phyloP scores from a whole-genome alignment of 2,113 vertebrate species.

The Pionites leucogaster region DNA sequence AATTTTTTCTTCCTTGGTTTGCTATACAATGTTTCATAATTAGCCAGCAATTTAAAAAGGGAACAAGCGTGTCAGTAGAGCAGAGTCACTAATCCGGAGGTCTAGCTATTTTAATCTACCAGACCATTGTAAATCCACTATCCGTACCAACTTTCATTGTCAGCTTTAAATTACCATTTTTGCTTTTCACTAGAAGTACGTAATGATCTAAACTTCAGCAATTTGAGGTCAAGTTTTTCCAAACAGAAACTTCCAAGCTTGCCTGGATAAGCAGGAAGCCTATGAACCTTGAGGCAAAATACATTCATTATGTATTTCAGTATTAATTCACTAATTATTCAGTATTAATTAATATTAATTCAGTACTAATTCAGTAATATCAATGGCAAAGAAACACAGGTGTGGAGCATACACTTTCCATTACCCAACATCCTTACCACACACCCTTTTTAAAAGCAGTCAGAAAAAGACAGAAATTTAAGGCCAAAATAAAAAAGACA shows the following conservation, averaged over 20 bases:
- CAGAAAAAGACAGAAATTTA: neutral
- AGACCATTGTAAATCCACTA: neutral
- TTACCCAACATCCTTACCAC: neutral
- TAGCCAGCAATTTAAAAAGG: neutral
- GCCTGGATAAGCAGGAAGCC: neutral
- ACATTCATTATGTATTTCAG: fast-evolving
- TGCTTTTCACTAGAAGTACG: neutral
- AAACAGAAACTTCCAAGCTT: neutral
- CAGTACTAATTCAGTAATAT: neutral
- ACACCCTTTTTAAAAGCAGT: neutral
- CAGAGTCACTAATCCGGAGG: neutral
- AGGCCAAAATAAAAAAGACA: fast-evolving
- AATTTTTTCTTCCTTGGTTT: constrained; percentile 21
- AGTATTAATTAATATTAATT: neutral
- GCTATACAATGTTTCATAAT: neutral
- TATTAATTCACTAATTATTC: neutral
- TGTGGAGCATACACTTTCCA: neutral
- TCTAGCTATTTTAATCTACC: neutral
- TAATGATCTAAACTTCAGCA: neutral
- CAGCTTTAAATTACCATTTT: neutral
- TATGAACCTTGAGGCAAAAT: neutral
- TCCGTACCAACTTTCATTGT: neutral
- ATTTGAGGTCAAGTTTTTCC: neutral
- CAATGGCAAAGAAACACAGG: neutral
- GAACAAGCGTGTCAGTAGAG: neutral